Evolutionary conservation across 1,140 invertebrate genomes (phyloP), one percentile per base, ranked within the genome.

Genomic region (Trichonephila clavata): DNA sequence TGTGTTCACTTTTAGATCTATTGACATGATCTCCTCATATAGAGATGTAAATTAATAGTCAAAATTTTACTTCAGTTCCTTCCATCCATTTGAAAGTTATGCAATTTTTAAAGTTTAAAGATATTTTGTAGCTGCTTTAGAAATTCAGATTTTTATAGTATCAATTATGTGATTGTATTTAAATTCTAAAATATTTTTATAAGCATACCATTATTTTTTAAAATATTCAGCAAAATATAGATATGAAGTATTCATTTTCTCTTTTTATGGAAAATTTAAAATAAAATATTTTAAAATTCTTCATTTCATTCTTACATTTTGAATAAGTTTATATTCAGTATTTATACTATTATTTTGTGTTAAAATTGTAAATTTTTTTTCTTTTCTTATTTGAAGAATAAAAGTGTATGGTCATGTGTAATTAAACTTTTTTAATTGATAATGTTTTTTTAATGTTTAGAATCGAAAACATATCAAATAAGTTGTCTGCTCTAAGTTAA

Each of bases 1-100:
- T 83, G 16, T 8, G 81, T 57, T 83, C 8, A 83, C 39, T 83
- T 83, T 83, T 83, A 83, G 81, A 83, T n/a, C 50, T 27, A 83
- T 83, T 83, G 81, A 83, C 81, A 83, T n/a, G 50, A 83, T 83
- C 81, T 83, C 81, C 71, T 39, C 59, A 24, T 24, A 57, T 83
- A 59, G 81, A 83, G 81, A 83, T 83, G 81, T 83, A 83, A 50
- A 83, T 57, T n/a, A 59, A n/a, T 21, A 57, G n/a, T 50, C 43
- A 10, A 57, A 83, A 59, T 57, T 83, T 83, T 83, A 83, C 43
- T 59, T 83, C 81, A 57, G 81, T 83, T 83, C 39, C n/a, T 59
- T 59, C 39, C 50, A 27, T 57, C 81, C 81, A 83, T 83, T 83
- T 83, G n/a, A 83, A 59, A 57, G 50, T 83, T 83, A 83, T 83